Evolutionary conservation across 2,888 invertebrate genomes (phyloP).

Genomic region (Listrodromus nycthemerus): DNA sequence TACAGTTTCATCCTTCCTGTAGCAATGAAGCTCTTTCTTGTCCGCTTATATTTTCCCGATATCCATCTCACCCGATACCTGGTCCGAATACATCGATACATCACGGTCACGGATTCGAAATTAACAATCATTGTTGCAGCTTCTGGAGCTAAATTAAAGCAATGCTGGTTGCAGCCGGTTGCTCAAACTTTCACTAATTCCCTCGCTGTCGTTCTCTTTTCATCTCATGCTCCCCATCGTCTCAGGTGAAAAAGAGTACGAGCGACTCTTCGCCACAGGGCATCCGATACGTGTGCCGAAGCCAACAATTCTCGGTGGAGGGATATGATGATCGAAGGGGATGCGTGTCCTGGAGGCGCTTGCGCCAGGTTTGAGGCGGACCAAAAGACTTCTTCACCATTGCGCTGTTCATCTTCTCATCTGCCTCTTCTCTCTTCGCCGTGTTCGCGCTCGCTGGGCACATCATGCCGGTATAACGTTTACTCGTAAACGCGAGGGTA

Average conservation of each 20-base stretch:
- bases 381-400: constrained; percentile 63
- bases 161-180: too few relatives aligned
- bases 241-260: neutral
- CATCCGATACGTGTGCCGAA: constrained; percentile 72
- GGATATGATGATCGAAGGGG: constrained; percentile 81
- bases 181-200: constrained; percentile 23
- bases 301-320: constrained; percentile 77
- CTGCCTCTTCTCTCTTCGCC: constrained; percentile 37
- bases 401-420: constrained; percentile 20
- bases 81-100: neutral
- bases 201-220: constrained; percentile 3
- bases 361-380: constrained; percentile 62
- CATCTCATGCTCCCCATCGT: neutral
- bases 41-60: neutral
- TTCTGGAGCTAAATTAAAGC: neutral
- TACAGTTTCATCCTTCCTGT: constrained; percentile 18
- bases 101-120: neutral
- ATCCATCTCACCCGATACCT: constrained; percentile 3
- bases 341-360: constrained; percentile 75
- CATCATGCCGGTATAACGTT: constrained; percentile 69
- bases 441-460: constrained; percentile 5
- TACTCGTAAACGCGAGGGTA: constrained; percentile 77
- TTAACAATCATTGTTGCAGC: neutral
- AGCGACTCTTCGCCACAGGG: constrained; percentile 47
- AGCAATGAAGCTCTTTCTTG: constrained; percentile 11